A percentile compares a stretch with the other conserved stretches of the same genome.
phyloP scores from a whole-genome alignment of 2,113 vertebrate genomes.

The Centropus bengalensis region DNA sequence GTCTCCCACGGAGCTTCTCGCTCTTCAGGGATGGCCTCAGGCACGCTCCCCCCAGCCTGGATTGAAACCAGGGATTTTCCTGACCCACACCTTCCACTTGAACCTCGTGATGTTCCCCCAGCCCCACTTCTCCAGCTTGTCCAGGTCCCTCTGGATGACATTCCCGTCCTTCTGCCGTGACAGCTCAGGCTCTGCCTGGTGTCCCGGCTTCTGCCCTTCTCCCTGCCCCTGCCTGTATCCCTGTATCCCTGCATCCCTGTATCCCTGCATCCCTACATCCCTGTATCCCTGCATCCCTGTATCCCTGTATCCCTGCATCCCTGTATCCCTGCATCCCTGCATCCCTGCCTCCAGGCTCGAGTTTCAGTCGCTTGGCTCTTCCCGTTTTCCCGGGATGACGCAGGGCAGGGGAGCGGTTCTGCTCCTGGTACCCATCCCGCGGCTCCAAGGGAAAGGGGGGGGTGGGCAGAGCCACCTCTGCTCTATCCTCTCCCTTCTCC shows the following conservation, averaged over 20 bases:
- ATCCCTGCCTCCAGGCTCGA: not conserved
- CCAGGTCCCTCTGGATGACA: too few species aligned
- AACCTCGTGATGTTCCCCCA: too few species aligned
- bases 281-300: not conserved
- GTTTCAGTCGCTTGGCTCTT: not conserved
- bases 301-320: not conserved
- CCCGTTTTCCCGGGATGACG: not conserved
- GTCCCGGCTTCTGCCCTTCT: not conserved
- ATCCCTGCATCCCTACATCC: too few species aligned
- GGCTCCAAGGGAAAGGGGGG: too few species aligned
- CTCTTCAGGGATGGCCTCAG: too few species aligned
- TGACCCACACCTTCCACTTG: too few species aligned
- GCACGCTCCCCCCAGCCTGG: too few species aligned
- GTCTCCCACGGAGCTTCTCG: too few species aligned
- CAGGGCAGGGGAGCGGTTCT: not conserved
- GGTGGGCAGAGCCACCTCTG: rapidly evolving
- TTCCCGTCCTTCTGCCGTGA: too few species aligned
- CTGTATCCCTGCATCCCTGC: not conserved
- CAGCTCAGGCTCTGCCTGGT: not conserved
- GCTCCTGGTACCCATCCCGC: not conserved
- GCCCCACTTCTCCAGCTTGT: not conserved
- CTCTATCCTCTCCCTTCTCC: too few species aligned
- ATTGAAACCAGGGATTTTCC: too few species aligned
- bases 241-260: not conserved
- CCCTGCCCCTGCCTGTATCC: not conserved